Evolutionary conservation across 2,113 vertebrate species (phyloP).

Genomic region (Oncorhynchus clarkii): DNA sequence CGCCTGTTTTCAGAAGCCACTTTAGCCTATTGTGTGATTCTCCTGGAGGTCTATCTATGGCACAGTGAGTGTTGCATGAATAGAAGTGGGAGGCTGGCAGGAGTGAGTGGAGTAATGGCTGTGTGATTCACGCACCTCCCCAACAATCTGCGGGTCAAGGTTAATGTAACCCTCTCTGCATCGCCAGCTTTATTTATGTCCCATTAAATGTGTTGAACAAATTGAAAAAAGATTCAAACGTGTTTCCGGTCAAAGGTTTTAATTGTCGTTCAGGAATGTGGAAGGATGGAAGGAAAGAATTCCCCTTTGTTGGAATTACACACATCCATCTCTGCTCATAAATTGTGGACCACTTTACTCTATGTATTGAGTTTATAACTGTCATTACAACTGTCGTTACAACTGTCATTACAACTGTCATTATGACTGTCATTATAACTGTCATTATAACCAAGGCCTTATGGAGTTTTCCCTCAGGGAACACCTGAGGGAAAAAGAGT

Average conservation of each 20-base stretch:
- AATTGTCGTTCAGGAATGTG: slow-evolving; percentile 18
- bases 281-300: slow-evolving; percentile 22
- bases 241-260: slow-evolving; percentile 50
- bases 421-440: too few relatives aligned
- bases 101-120: slow-evolving; percentile 15
- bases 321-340: slow-evolving; percentile 19
- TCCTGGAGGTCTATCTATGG: slow-evolving; percentile 9
- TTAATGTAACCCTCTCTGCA: slow-evolving; percentile 48
- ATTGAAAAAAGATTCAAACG: slow-evolving; percentile 51
- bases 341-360: background rate
- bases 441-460: slow-evolving; percentile 28
- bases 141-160: slow-evolving; percentile 51
- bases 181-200: slow-evolving; percentile 52
- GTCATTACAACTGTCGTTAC: slow-evolving; percentile 15
- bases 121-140: slow-evolving; percentile 43
- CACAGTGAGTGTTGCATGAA: slow-evolving; percentile 37
- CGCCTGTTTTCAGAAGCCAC: too few relatives aligned
- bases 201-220: slow-evolving; percentile 52
- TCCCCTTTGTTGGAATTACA: slow-evolving; percentile 27
- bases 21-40: slow-evolving; percentile 1
- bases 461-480: slow-evolving; percentile 9
- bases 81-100: background rate
- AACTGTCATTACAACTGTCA: too few relatives aligned
- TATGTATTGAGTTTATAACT: too few relatives aligned
- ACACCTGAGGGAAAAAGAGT: background rate